Conservation (phyloP, 2,797 vertebrate species). For the Propithecus deckenii region DNA sequence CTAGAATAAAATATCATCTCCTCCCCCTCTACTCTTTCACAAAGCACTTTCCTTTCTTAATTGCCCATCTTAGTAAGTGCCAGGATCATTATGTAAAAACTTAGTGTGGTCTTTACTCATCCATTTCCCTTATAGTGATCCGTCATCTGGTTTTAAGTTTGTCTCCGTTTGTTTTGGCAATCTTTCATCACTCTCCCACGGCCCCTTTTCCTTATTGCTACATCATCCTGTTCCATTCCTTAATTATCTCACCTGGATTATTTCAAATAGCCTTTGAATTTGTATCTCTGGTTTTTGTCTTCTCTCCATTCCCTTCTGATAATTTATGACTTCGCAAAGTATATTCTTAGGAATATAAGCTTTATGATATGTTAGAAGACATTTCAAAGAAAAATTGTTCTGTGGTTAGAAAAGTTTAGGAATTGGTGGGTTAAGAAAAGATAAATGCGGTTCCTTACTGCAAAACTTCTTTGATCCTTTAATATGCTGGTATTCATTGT, state of each 20-base stretch:
- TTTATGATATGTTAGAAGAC: neutral
- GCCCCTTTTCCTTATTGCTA: neutral
- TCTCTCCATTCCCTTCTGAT: neutral
- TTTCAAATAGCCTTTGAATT: slow-evolving; percentile 7
- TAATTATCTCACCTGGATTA: neutral
- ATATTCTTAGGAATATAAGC: neutral
- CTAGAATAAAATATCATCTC: neutral
- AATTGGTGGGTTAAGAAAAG: neutral
- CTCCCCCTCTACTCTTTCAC: neutral
- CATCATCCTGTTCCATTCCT: neutral
- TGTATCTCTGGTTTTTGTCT: neutral
- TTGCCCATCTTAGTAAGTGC: neutral
- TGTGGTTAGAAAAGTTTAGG: neutral
- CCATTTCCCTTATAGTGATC: neutral
- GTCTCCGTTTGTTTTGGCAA: neutral
- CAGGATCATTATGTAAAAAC: neutral
- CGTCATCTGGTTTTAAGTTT: neutral
- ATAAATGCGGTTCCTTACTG: neutral
- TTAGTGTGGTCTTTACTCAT: neutral
- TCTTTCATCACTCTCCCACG: neutral
- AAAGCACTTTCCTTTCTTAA: neutral
- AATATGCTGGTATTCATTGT: neutral
- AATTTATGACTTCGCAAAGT: slow-evolving; percentile 20
- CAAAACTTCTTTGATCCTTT: neutral
- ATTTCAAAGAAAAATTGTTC: neutral